Percentiles rank a stretch among this genome's conserved stretches.
Evolutionary conservation across 2,888 invertebrate species (phyloP).

Genomic region (Schizotus pectinicornis): DNA sequence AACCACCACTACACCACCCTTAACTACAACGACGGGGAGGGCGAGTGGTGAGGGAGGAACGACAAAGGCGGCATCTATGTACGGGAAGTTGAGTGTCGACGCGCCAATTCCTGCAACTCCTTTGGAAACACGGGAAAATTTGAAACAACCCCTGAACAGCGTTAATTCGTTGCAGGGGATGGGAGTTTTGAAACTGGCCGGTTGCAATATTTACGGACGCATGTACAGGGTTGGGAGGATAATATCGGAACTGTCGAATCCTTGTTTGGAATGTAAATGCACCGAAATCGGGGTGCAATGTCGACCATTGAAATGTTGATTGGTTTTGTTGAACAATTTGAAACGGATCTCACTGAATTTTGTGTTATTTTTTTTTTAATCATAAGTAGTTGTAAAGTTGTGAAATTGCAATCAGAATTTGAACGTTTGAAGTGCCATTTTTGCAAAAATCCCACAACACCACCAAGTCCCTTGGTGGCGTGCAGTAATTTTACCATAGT

Average conservation of each 20-base stretch:
- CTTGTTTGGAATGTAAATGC: slow-evolving; percentile 85
- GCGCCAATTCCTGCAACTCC: not conserved
- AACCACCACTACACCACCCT: slow-evolving; percentile 16
- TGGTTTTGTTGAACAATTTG: slow-evolving; percentile 6
- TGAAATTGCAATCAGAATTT: not conserved
- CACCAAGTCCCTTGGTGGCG: not conserved
- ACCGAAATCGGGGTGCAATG: slow-evolving; percentile 88
- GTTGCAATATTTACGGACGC: slow-evolving; percentile 88
- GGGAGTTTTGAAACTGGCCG: slow-evolving; percentile 77
- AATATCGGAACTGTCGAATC: slow-evolving; percentile 80
- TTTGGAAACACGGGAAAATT: not conserved
- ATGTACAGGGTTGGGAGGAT: slow-evolving; percentile 86
- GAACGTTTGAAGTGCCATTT: not conserved
- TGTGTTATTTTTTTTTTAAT: slow-evolving; percentile 25
- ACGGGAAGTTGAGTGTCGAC: not conserved
- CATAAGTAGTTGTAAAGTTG: slow-evolving; percentile 8
- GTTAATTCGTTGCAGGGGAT: slow-evolving; percentile 50
- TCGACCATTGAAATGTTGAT: slow-evolving; percentile 65
- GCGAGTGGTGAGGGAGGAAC: not conserved
- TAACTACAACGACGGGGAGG: slow-evolving; percentile 4
- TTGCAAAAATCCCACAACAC: not conserved
- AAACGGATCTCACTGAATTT: slow-evolving; percentile 28
- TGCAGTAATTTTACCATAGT: not conserved
- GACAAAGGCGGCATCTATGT: slow-evolving; percentile 17
- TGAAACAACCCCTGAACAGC: slow-evolving; percentile 18